Evolutionary conservation across 2,888 invertebrate genomes (phyloP), one percentile per base, ranked within the genome.

Genomic region (Agonopterix subpropinquella): DNA sequence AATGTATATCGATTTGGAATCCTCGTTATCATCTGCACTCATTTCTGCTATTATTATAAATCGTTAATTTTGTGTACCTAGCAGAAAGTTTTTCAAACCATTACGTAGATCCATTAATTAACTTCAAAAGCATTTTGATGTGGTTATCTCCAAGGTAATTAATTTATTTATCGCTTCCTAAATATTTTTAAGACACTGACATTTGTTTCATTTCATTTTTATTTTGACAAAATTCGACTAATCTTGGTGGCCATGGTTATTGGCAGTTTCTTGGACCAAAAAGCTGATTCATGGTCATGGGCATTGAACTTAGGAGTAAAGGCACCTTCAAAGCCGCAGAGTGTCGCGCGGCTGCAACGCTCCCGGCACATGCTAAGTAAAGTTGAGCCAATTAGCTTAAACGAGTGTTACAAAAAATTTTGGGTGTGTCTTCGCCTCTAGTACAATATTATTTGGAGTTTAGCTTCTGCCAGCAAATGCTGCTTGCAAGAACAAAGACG

Each of bases 1-100:
- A 54, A 70, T 59, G 49, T 70, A 62, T 7, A 73, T 53, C 11
- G 63, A 63, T 58, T 64, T 62, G 51, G 53, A 48, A 55, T 60
- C 64, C 45, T 62, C 64, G 36, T 63, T 60, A 50, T 54, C n/a
- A 28, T 28, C 28, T 28, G 28, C 28, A 44, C 56, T 47, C 36
- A 53, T 39, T 44, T 58, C 62, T 59, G 57, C 61, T 50, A 28
- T 55, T 59, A 57, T 58, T 58, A 42, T 15, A 45, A 11, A 54
- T 52, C 36, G 42, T 48, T 35, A 50, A 44, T 45, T 48, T 53
- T 44, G 7, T 9, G 37, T 53, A n/a, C n/a, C n/a, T n/a, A 53
- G 52, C 45, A 48, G 8, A 3, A 51, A 50, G 47, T 48, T 44
- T 48, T 44, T 36, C 37, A 41, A 15, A 46, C 39, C 49, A 53